phyloP scores from a whole-genome alignment of 2,113 vertebrate genomes.

The Grantiella picta region DNA sequence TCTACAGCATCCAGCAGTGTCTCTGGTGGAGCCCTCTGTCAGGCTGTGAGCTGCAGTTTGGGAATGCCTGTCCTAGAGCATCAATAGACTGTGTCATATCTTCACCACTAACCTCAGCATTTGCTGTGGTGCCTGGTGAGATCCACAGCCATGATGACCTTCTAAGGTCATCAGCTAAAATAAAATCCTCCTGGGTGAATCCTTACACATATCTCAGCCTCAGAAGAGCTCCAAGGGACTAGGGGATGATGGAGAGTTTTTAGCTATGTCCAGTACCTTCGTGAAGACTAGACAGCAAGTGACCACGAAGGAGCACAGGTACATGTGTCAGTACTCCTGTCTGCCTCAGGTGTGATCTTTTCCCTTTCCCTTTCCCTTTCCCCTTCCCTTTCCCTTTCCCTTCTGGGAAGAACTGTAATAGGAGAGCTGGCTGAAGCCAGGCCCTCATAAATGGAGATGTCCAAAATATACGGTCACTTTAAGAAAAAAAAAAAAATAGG shows the following conservation, averaged over 20 bases:
- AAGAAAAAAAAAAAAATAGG: neutral
- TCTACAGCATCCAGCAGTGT: neutral
- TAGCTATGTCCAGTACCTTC: accelerated
- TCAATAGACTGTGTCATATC: neutral
- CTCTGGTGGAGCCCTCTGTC: neutral
- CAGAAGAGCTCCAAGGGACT: neutral
- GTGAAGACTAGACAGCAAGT: accelerated
- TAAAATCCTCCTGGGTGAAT: neutral
- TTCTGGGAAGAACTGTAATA: neutral
- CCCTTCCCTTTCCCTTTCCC: neutral
- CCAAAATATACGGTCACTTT: neutral
- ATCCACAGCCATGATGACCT: neutral
- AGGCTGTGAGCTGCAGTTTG: neutral
- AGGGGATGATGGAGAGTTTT: neutral
- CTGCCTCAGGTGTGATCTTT: neutral
- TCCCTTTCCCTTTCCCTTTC: neutral
- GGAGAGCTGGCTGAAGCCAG: neutral
- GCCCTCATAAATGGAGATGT: neutral
- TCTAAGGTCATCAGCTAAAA: neutral
- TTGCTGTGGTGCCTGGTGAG: neutral
- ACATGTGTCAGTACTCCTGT: neutral
- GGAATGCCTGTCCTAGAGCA: neutral
- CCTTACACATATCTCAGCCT: neutral
- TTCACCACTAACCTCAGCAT: neutral
- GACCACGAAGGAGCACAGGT: neutral